Evolutionary conservation across 1,140 invertebrate genomes (phyloP), one percentile per base, ranked within the genome.

Genomic region (Papilio glaucus): DNA sequence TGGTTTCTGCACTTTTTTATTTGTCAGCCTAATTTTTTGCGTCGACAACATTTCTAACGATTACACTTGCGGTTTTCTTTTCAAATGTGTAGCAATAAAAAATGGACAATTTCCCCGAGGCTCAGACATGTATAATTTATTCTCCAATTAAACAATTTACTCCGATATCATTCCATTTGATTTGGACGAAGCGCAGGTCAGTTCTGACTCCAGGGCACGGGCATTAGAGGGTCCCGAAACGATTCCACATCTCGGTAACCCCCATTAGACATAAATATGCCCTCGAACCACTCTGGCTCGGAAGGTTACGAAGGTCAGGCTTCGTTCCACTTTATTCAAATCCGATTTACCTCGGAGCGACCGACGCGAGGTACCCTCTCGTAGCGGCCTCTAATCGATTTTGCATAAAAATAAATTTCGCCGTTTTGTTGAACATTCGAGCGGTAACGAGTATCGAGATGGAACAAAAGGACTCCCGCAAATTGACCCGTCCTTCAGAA

Each of bases 141-240:
- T 78, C 83, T 78, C 81, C 88, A 92, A 91, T 92, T 92, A 92
- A 91, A 89, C 82, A 90, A 91, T 91, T 90, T 87, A 85, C 87
- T 86, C 84, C 77, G 80, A 89, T 92, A 92, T 91, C 88, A 92
- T 86, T 91, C 84, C 78, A 75, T 79, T 87, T 80, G 80, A 78
- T 85, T 83, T 81, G 78, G 75, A 73, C 78, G 65, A 67, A 75
- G 76, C 78, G 72, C 76, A 75, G 85, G 84, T 88, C 86, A 87
- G 85, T 87, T 60, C 53, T 87, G 86, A 88, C 90, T 89, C 82
- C 80, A 74, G 86, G 89, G 88, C 88, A 83, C 82, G 72, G 71
- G 75, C 77, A 87, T 87, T 89, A 89, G 85, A 82, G 76, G 24
- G 26, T 84, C 87, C 85, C 85, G 81, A 83, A 84, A 84, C 85